Evolutionary conservation across 35 echinoderm and acorn worm species (phyloP).

Genomic region (Diadema setosum): DNA sequence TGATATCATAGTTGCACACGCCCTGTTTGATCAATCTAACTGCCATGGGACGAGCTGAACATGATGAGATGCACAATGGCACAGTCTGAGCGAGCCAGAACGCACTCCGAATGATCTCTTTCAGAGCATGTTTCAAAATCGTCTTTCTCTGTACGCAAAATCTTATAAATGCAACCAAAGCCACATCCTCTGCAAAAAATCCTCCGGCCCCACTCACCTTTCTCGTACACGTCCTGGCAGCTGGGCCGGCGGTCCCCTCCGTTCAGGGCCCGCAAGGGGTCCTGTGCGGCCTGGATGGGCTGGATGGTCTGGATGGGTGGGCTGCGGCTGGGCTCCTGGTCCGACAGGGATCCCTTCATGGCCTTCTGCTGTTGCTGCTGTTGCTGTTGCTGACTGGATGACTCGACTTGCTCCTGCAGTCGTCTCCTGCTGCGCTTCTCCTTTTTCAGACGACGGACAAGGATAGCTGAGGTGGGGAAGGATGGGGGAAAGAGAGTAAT

Average conservation of each 20-base stretch:
- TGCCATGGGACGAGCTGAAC: too few relatives aligned
- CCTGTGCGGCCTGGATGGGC: slow-evolving; percentile 21
- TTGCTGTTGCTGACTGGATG: background rate
- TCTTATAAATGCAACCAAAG: too few relatives aligned
- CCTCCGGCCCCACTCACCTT: background rate
- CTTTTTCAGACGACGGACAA: slow-evolving; percentile 83
- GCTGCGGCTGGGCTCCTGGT: slow-evolving; percentile 19
- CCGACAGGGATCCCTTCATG: slow-evolving; percentile 1
- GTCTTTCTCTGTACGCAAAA: too few relatives aligned
- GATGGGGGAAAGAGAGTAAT: background rate
- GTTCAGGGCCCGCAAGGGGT: slow-evolving; percentile 45
- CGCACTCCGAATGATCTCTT: too few relatives aligned
- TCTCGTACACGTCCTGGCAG: background rate
- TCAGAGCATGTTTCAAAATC: too few relatives aligned
- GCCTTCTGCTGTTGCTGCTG: slow-evolving; percentile 29
- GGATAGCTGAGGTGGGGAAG: slow-evolving; percentile 48
- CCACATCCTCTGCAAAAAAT: too few relatives aligned
- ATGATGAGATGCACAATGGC: too few relatives aligned
- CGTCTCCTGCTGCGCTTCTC: slow-evolving; percentile 82
- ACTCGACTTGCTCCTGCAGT: slow-evolving; percentile 71
- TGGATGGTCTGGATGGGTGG: slow-evolving; percentile 18
- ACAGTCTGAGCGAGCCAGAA: too few relatives aligned
- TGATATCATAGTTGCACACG: too few relatives aligned
- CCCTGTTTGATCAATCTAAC: too few relatives aligned
- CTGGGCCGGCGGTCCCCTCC: background rate